Base-by-base conservation (phyloP, 2,888 invertebrate genomes). In the Stenurella melanura region DNA sequence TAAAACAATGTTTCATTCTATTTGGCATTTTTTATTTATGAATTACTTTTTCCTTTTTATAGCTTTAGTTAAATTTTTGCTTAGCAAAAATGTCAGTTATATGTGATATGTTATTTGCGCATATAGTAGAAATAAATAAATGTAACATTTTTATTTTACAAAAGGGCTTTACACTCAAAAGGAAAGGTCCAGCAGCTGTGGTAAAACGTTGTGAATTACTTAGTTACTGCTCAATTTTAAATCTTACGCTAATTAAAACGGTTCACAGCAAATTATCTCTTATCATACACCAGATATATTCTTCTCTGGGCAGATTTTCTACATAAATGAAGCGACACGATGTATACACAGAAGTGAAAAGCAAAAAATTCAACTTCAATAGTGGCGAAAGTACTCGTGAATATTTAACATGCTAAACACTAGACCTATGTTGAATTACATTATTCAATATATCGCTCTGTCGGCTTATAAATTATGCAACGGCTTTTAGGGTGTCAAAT, bases 401-500 rank as follows among this genome's bases (percentile, higher is more conserved):
- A 90, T 90, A 89, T 89, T 90, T 89, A 87, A 89, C 85, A 82
- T 84, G 83, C 87, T 87, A 89, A 90, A 89, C 89, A 89, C 90
- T 89, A 90, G 89, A 90, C 90, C 89, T 88, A 87, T 90, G 90
- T 90, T 88, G 87, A 82, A 79, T 81, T 90, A 85, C 87, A 90
- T 90, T 89, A 90, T 90, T 90, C 87, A 90, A 84, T 84, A 85
- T 86, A 89, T 88, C 85, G 88, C 89, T 87, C 89, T 89, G 89
- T 89, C 89, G 89, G 87, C 89, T 87, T 76, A 81, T 90, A 84
- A 86, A 89, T 89, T 87, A 90, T 90, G 85, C 86, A 90, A 81
- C 71, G 85, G 89, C 89, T 90, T 90, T 90, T 90, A 90, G 88
- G 88, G 89, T 88, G 89, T 89, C 89, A 89, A 89, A 88, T 87